Conservation (phyloP, 2,888 invertebrate genomes). For the Schizaphis graminum region DNA sequence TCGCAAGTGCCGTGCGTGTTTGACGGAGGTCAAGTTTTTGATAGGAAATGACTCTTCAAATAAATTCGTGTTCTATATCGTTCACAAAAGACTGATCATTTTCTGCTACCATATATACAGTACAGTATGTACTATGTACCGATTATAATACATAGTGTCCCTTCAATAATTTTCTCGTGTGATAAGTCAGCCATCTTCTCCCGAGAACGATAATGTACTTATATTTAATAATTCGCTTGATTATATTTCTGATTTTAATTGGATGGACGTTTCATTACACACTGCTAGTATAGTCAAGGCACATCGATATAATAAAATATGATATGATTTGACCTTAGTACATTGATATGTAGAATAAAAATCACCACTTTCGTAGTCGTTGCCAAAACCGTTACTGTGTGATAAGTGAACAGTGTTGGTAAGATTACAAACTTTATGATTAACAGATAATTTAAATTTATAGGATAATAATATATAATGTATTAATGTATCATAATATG, state of each 20-base stretch:
- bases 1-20: background rate
- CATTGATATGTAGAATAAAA: background rate
- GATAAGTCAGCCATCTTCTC: background rate
- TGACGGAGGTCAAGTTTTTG: slow-evolving; percentile 49
- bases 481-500: background rate
- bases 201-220: background rate
- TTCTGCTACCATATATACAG: background rate
- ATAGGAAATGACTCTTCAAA: slow-evolving; percentile 29
- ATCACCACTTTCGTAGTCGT: background rate
- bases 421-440: background rate
- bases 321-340: background rate
- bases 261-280: background rate
- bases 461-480: background rate
- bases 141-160: background rate
- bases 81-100: slow-evolving; percentile 33
- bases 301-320: background rate
- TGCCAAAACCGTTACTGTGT: background rate
- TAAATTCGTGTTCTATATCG: background rate
- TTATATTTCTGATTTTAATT: background rate
- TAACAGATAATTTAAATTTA: background rate
- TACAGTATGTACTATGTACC: background rate
- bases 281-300: background rate
- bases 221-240: background rate
- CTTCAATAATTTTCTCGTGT: background rate
- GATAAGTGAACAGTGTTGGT: background rate